Conservation (phyloP, 2,113 vertebrate genomes). For the Ivindomyrus marchei region DNA sequence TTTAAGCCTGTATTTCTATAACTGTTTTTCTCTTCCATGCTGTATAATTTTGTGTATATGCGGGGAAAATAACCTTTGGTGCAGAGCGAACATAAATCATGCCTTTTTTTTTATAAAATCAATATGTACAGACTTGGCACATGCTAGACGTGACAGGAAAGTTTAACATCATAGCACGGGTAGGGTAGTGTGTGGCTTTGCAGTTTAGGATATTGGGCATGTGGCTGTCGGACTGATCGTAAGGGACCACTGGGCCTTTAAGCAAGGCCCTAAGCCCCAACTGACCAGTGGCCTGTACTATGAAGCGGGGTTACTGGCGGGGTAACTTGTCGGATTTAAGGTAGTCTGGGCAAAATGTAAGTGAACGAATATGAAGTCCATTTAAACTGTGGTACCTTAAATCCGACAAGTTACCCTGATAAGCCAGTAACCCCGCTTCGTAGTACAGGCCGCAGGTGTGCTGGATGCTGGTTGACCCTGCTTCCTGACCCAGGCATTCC, state of each 20-base stretch:
- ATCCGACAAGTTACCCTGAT: too few species aligned
- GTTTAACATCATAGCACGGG: not conserved
- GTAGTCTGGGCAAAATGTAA: too few species aligned
- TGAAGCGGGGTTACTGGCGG: too few species aligned
- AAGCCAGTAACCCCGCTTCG: too few species aligned
- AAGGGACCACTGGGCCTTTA: not conserved
- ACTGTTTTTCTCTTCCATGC: not conserved
- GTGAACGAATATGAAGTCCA: too few species aligned
- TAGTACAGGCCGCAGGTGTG: not conserved
- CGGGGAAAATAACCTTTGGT: not conserved
- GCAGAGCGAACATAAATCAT: not conserved
- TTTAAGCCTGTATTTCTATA: not conserved
- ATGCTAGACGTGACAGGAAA: not conserved
- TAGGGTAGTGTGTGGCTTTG: not conserved
- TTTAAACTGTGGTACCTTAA: too few species aligned
- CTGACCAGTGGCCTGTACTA: not conserved
- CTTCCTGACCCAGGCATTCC: not conserved
- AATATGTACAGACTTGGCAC: not conserved
- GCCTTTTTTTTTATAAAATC: not conserved
- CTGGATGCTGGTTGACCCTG: not conserved
- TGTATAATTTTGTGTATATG: not conserved
- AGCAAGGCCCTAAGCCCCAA: not conserved
- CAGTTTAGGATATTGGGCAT: not conserved
- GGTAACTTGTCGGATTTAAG: too few species aligned
- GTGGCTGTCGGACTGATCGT: not conserved